phyloP scores from a whole-genome alignment of 64 coral and sea anemone genomes.

The Montipora sp. region DNA sequence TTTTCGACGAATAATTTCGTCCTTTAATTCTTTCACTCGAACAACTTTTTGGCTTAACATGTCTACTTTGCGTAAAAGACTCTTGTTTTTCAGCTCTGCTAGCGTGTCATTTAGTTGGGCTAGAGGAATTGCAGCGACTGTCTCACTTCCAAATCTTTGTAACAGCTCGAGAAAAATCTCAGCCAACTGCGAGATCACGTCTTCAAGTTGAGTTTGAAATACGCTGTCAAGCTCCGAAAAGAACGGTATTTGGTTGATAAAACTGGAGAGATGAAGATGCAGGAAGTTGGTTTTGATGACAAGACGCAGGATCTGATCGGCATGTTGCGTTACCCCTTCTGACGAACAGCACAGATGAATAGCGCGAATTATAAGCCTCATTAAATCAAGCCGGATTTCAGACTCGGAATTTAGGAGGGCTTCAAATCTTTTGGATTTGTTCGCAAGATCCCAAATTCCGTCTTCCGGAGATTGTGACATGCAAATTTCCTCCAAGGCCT shows the following conservation, averaged over 20 bases:
- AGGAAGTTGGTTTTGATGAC: slow-evolving; percentile 5
- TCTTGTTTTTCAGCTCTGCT: neutral
- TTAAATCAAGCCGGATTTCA: slow-evolving; percentile 23
- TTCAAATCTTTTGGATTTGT: too few species aligned
- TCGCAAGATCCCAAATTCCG: too few species aligned
- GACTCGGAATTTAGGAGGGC: neutral
- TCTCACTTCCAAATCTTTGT: slow-evolving; percentile 11
- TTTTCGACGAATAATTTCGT: slow-evolving; percentile 32
- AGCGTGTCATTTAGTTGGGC: slow-evolving; percentile 15
- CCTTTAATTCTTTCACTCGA: slow-evolving; percentile 7
- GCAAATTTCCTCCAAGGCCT: too few species aligned
- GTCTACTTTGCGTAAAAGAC: too few species aligned
- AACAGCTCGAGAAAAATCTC: slow-evolving; percentile 19
- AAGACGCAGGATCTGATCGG: neutral
- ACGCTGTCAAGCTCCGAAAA: too few species aligned
- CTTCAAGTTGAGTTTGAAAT: too few species aligned
- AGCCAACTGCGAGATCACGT: neutral
- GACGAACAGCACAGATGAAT: slow-evolving; percentile 12
- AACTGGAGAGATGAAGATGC: neutral
- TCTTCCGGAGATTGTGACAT: too few species aligned
- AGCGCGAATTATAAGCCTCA: slow-evolving; percentile 23
- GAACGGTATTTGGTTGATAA: too few species aligned
- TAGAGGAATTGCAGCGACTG: neutral
- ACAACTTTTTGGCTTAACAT: neutral
- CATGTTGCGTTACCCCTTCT: neutral